Evolutionary conservation across 2,888 invertebrate species (phyloP), one percentile per base, ranked within the genome.

Genomic region (Mystacides longicornis): DNA sequence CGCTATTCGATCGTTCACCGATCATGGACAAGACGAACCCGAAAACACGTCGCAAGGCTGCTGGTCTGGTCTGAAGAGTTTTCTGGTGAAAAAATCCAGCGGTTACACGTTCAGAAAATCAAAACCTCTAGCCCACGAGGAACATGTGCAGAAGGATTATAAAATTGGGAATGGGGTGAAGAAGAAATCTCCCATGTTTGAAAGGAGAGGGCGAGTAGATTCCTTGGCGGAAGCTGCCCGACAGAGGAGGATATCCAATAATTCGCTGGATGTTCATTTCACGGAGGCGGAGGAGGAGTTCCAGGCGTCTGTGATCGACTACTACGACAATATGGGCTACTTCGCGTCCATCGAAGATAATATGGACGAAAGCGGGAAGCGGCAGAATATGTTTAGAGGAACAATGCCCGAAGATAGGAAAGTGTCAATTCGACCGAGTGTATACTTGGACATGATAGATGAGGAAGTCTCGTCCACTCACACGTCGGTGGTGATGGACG

Each of bases 261-360:
- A 23, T 3, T 19, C 54, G 68, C 21, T 67, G 66, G 63, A 63
- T 60, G 51, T 61, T 62, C 16, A 63, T 64, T 1, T 54, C 58
- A 27, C 63, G 60, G 9, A 67, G 66, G 49, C 64, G 48, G 55
- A 58, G 16, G 1, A 61, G 64, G 11, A 66, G 59, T 55, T 62
- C 64, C 19, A 71, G 70, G 68, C 14, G 1, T 23, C 33, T 3
- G 69, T 68, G 11, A 67, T 69, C 18, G 71, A 76, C 61, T 75
- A 77, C 63, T 75, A 75, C 59, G 77, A 77, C 58, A 77, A 77
- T 63, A 74, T 77, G 57, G 71, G 75, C 16, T 67, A 68, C 51
- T 64, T 73, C 33, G 66, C 63, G 9, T 73, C 55, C 21, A 59
- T 57, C 3, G 63, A 61, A 11, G 54, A 49, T 9, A 23, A 20